A percentile compares a stretch with the other conserved stretches of the same genome.
These are phyloP conservation scores for Scaptomyza pallida DNA, from an alignment of 1,140 invertebrate species.

Conservation along the genomic window DNA sequence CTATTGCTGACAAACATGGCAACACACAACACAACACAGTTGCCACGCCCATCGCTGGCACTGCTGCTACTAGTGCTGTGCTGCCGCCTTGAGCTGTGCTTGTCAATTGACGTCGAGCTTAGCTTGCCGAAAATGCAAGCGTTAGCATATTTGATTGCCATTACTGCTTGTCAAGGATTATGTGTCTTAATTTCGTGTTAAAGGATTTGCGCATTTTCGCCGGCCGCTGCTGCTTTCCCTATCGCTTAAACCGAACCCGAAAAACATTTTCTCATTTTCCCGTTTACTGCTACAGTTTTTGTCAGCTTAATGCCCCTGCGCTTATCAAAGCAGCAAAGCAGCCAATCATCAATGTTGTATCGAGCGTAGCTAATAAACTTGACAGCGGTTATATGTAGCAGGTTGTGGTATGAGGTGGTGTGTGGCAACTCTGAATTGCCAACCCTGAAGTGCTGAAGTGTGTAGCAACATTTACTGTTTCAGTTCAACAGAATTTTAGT, in stretches of 20 bases:
- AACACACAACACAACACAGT: neutral
- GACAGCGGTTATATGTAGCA: slow-evolving; percentile 34
- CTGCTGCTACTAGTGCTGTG: neutral
- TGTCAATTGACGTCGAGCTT: slow-evolving; percentile 71
- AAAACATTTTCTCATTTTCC: slow-evolving; percentile 55
- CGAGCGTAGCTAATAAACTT: slow-evolving; percentile 75
- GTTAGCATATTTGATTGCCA: slow-evolving; percentile 82
- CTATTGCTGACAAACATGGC: slow-evolving; percentile 38
- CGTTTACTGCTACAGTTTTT: slow-evolving; percentile 70
- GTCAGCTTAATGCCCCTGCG: slow-evolving; percentile 75
- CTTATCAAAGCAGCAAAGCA: slow-evolving; percentile 67
- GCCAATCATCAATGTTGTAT: slow-evolving; percentile 78
- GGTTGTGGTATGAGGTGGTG: neutral
- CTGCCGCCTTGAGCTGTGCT: slow-evolving; percentile 19
- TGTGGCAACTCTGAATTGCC: neutral
- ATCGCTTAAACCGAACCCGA: slow-evolving; percentile 1
- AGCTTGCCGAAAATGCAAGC: slow-evolving; percentile 73
- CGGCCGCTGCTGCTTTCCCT: slow-evolving; percentile 6
- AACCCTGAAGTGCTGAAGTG: slow-evolving; percentile 21
- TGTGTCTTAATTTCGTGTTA: slow-evolving; percentile 80
- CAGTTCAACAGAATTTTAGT: slow-evolving; percentile 24
- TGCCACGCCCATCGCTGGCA: slow-evolving; percentile 17
- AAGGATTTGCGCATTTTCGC: slow-evolving; percentile 69
- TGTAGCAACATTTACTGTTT: slow-evolving; percentile 26
- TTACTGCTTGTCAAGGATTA: slow-evolving; percentile 81